These are phyloP conservation scores for Mycalesis mineus DNA, from an alignment of 2,888 invertebrate genomes.

Conservation along the genomic window DNA sequence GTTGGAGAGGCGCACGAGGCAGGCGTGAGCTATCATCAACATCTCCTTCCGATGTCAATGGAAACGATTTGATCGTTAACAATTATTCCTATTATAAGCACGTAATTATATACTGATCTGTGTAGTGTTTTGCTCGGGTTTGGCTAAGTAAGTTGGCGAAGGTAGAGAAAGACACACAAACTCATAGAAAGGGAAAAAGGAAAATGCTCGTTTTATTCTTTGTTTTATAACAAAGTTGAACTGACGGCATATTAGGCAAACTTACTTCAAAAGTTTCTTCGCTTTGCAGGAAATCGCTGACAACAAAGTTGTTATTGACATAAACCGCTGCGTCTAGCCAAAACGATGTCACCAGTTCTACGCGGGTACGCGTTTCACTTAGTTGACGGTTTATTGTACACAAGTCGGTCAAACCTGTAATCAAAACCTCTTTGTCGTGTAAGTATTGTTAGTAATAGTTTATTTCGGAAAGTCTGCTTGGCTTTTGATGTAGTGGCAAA, in stretches of 20 bases:
- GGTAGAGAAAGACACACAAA: no score
- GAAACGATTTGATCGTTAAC: background rate
- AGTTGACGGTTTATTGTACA: slow-evolving; percentile 59
- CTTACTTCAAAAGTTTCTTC: slow-evolving; percentile 56
- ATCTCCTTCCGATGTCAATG: slow-evolving; percentile 48
- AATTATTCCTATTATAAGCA: background rate
- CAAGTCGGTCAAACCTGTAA: slow-evolving; percentile 53
- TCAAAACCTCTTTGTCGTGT: no score
- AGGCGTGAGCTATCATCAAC: slow-evolving; percentile 60
- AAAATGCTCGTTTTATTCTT: no score
- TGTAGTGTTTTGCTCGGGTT: no score
- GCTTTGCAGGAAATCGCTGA: slow-evolving; percentile 47
- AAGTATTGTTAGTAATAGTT: no score
- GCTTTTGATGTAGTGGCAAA: no score
- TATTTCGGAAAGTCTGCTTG: no score
- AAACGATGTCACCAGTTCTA: slow-evolving; percentile 58
- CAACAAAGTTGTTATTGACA: slow-evolving; percentile 62
- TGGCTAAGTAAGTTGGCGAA: no score
- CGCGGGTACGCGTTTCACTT: slow-evolving; percentile 57
- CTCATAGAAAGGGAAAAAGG: no score
- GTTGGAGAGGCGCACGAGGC: slow-evolving; percentile 47
- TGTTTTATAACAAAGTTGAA: no score
- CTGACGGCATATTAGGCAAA: background rate
- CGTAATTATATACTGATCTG: background rate
- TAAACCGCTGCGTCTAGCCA: slow-evolving; percentile 62